Evolutionary conservation across 2,797 vertebrate genomes (phyloP), one percentile per base, ranked within the genome.

Genomic region (Malacoctenus gilli): DNA sequence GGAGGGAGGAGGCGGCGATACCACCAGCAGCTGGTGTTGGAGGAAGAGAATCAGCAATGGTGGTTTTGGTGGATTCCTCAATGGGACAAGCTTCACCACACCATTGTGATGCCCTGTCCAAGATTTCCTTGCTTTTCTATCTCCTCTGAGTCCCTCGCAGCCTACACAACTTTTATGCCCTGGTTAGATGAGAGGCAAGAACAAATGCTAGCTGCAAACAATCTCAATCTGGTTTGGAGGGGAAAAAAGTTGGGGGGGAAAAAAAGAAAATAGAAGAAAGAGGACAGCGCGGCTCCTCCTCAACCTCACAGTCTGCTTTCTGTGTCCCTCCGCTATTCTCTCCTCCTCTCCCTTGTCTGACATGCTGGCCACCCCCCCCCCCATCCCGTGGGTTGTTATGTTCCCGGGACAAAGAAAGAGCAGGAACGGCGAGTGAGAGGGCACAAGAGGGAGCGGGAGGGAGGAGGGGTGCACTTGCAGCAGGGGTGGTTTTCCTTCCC

Each of bases 351-450:
- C 55, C 10, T 48, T 60, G 82, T 68, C 83, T 87, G 85, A 87
- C 87, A 88, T 85, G 80, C 84, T 80, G 74, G 58, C 44, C 78
- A 71, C 78, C 84, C 88, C 83, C 75, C 79, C 83, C 81, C 72
- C 58, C 50, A 74, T 22, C 76, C 75, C 84, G 79, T 74, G 58
- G 70, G 81, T 83, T 83, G 91, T 91, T 91, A 89, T 84, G 59
- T 90, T 92, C 92, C 91, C 72, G 75, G 91, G 89, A 92, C 91
- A 92, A 92, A 92, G 89, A 89, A 28, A 28, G 25, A 28, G 61
- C 46, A 53, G 62, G 69, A 80, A 81, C 82, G 64, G 82, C 82
- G 65, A 52, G 75, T 75, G 63, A 56, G 65, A 83, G 66, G 41
- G 66, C 66, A 50, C 36, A 40, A 44, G 49, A 52, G 51, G 49